Evolutionary conservation across 2,113 vertebrate genomes (phyloP).

Genomic region (Collichthys lucidus): DNA sequence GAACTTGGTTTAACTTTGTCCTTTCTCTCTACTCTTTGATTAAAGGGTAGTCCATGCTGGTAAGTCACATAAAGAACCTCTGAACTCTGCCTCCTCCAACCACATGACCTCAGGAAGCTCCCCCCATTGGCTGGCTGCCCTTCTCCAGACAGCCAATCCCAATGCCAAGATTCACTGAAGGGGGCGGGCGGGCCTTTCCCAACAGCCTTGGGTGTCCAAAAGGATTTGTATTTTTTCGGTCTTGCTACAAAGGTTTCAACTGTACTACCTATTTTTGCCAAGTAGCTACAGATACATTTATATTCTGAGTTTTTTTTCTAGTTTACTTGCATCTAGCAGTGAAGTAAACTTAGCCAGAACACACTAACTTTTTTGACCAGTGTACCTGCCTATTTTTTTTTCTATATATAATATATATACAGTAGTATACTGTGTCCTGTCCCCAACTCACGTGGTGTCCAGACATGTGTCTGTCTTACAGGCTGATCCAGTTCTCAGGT

Average conservation of each 20-base stretch:
- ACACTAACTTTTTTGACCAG: constrained; percentile 55
- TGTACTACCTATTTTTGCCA: constrained; percentile 82
- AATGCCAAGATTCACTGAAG: constrained; percentile 99
- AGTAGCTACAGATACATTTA: constrained; percentile 65
- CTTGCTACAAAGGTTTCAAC: constrained; percentile 88
- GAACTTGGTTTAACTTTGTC: constrained; percentile 99
- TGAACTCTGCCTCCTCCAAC: constrained; percentile 98
- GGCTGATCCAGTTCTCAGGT: constrained; percentile 80
- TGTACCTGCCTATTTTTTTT: constrained; percentile 54
- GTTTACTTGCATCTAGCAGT: constrained; percentile 68
- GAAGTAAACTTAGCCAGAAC: constrained; percentile 73
- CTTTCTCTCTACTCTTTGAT: constrained; percentile 99
- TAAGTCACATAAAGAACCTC: constrained; percentile 99
- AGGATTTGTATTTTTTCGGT: constrained; percentile 99
- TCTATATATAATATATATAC: constrained; percentile 12
- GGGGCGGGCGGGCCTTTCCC: constrained; percentile 93
- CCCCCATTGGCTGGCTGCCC: constrained; percentile 98
- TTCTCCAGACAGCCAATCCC: constrained; percentile 98
- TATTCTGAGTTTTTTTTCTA: constrained; percentile 60
- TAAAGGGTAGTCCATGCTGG: constrained; percentile 99
- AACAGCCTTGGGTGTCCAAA: constrained; percentile 94
- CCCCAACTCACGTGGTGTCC: constrained; percentile 81
- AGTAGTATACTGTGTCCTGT: constrained; percentile 74
- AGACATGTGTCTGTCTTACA: constrained; percentile 85
- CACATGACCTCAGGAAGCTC: constrained; percentile 99